phyloP scores from a whole-genome alignment of 2,797 vertebrate genomes.

The Mionectes olivaceus region DNA sequence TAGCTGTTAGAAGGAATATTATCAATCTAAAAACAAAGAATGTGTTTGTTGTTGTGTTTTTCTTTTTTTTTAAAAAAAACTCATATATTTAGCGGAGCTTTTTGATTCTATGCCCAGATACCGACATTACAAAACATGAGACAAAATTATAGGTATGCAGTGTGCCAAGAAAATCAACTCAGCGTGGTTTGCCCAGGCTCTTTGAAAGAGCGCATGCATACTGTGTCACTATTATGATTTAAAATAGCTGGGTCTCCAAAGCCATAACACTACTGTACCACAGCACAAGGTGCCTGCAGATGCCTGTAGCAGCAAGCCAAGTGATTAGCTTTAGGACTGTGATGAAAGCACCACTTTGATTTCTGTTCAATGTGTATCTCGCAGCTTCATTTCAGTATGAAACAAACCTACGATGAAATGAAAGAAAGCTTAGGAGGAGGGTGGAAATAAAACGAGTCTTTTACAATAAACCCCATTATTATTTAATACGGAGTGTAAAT shows the following conservation, averaged over 20 bases:
- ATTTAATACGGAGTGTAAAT: not conserved
- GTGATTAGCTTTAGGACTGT: not conserved
- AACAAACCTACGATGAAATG: not conserved
- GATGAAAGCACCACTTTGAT: constrained; percentile 19
- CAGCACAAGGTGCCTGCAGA: constrained; percentile 48
- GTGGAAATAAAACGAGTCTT: not conserved
- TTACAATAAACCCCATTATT: constrained; percentile 13
- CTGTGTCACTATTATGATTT: constrained; percentile 58
- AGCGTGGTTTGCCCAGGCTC: not conserved
- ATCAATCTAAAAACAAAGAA: constrained; percentile 24
- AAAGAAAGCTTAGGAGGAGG: not conserved
- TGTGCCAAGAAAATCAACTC: constrained; percentile 58
- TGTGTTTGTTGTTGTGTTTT: constrained; percentile 29
- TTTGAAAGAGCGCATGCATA: constrained; percentile 46
- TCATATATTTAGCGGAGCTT: not conserved
- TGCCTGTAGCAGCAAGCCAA: constrained; percentile 37
- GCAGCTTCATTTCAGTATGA: not conserved
- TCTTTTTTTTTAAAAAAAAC: not conserved
- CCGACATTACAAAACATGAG: constrained; percentile 24
- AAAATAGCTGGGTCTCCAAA: constrained; percentile 39
- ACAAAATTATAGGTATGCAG: constrained; percentile 20
- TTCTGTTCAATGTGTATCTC: not conserved
- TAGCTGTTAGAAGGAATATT: not conserved
- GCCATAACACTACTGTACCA: not conserved
- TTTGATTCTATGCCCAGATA: constrained; percentile 55